Evolutionary conservation across 2,113 vertebrate species (phyloP), one percentile per base, ranked within the genome.

Genomic region (Mustela lutreola): DNA sequence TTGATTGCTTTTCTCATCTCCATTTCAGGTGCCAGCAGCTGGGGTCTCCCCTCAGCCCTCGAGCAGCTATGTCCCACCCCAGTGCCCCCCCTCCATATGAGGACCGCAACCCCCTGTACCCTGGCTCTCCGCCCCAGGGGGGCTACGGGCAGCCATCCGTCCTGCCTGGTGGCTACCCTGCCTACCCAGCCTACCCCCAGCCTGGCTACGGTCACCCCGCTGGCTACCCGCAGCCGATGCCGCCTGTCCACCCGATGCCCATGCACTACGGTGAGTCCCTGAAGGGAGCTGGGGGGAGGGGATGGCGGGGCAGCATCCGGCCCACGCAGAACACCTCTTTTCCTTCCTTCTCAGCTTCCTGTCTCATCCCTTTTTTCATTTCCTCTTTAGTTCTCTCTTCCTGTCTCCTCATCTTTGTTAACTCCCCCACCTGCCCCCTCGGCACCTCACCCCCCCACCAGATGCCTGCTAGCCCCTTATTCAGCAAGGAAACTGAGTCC

Each of bases 11-110:
- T 93, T 88, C 70, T 96, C 89, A 1, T 98, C 36, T 94, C n/a
- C 14, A 26, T 82, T 98, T 15, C 96, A 99, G 99, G 98, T 98
- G 63, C 42, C 71, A 0, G 53, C 1, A 42, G 65, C 91, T 92
- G 95, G 97, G 89, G 73, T 42, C 82, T 79, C 0, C 89, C 80
- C 67, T 78, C 95, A 97, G 15, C 88, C 87, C 9, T 78, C 89
- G 96, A 96, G 53, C 2, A 4, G 2, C 89, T 96, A 99, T 99
- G 99, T 99, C 99, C 1, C 98, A 98, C 60, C 99, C 99, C 97
- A 99, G 98, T 7, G 99, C 99, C 39, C 99, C 99, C 0, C 99
- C 99, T 0, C 97, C 98, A 0, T 99, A 99, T 0, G 98, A 99
- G 3, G 99, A 99, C 85, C 98, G 94, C 31, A 99, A 99, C 81